These are phyloP conservation scores for Picus viridis DNA, from an alignment of 2,797 vertebrate species.

Conservation along the genomic window DNA sequence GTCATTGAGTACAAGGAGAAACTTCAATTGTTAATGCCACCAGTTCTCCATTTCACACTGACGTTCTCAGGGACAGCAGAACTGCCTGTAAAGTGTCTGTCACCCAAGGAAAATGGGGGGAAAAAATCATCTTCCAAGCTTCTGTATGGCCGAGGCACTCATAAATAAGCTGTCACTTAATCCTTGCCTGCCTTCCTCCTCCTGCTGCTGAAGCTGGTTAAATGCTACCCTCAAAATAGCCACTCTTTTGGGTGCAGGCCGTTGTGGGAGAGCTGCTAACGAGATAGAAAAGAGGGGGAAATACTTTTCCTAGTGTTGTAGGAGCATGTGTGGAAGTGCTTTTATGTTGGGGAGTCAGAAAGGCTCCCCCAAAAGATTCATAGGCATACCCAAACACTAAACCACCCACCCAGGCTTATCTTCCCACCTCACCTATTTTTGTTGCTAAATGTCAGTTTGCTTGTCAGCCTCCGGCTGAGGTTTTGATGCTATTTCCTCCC, in stretches of 20 bases:
- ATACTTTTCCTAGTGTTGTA: background rate
- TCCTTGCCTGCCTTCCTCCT: background rate
- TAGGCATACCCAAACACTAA: background rate
- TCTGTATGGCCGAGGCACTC: background rate
- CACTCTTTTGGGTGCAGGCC: background rate
- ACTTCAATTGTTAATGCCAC: constrained; percentile 12
- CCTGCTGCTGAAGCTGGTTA: background rate
- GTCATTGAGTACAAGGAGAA: constrained; percentile 9
- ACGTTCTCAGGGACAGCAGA: background rate
- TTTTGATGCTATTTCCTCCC: constrained; percentile 20
- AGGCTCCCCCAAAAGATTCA: background rate
- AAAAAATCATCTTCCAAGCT: background rate
- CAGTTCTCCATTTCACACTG: background rate
- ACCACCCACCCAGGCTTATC: background rate
- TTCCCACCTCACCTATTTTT: background rate
- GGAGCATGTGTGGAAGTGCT: background rate
- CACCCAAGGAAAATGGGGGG: background rate
- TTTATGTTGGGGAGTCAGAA: background rate
- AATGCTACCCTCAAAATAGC: accelerated
- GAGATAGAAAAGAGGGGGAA: background rate
- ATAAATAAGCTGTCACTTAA: background rate
- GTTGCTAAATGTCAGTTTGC: background rate
- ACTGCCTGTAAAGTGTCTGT: background rate
- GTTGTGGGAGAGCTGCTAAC: background rate
- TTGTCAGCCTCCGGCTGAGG: background rate